These are phyloP conservation scores for Holacanthella duospinosa DNA, from an alignment of 2,888 invertebrate genomes.

Conservation along the genomic window DNA sequence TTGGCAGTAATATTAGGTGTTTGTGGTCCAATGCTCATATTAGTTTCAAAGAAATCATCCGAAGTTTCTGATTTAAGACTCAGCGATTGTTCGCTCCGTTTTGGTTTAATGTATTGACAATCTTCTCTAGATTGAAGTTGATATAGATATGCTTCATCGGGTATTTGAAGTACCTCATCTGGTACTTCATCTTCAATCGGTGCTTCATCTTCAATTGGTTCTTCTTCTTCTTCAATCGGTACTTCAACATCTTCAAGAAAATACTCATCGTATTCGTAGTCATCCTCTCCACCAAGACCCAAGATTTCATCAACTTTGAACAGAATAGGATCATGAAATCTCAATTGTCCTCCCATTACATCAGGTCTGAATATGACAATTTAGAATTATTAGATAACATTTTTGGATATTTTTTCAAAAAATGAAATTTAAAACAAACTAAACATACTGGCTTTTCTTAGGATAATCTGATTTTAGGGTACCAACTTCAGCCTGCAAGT, in stretches of 20 bases:
- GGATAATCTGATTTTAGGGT: too few relatives aligned
- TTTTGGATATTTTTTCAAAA: too few relatives aligned
- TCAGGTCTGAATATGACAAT: too few relatives aligned
- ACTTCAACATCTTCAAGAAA: background rate
- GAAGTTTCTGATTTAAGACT: too few relatives aligned
- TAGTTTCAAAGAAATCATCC: background rate
- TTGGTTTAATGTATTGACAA: background rate
- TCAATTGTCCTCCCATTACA: too few relatives aligned
- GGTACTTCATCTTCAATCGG: background rate
- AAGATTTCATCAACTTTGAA: background rate
- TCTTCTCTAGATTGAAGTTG: too few relatives aligned
- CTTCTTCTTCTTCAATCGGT: background rate
- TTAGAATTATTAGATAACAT: too few relatives aligned
- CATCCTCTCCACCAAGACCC: background rate
- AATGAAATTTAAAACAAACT: too few relatives aligned
- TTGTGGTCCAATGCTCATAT: background rate
- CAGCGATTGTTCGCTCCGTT: background rate
- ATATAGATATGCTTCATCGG: background rate
- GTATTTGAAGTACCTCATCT: background rate
- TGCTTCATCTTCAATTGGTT: background rate
- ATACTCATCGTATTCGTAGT: background rate
- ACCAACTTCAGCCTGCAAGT: too few relatives aligned
- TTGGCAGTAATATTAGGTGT: background rate
- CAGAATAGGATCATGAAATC: too few relatives aligned
- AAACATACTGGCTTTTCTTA: too few relatives aligned